Conservation (phyloP, 2,797 vertebrate genomes). For the Sciurus carolinensis region DNA sequence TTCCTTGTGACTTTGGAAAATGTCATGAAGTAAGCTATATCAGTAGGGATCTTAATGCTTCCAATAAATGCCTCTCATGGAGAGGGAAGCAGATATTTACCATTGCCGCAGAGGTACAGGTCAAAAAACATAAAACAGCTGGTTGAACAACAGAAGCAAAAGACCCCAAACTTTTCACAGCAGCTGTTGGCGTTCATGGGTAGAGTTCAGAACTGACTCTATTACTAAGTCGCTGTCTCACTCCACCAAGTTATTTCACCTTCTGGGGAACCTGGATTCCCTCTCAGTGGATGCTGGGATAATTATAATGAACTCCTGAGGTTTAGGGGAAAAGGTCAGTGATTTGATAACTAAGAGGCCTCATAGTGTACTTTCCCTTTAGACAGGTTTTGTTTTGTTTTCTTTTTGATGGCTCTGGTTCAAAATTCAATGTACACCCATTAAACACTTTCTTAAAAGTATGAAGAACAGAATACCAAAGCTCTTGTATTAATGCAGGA, state of each 20-base stretch:
- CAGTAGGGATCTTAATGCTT: slow-evolving; percentile 68
- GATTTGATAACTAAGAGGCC: slow-evolving; percentile 26
- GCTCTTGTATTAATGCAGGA: too few species aligned
- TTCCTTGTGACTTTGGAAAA: slow-evolving; percentile 77
- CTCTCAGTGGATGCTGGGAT: slow-evolving; percentile 10
- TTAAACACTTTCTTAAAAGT: not conserved
- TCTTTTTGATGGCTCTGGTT: not conserved
- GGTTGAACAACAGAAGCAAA: slow-evolving; percentile 48
- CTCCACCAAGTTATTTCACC: slow-evolving; percentile 30
- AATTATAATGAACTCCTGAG: slow-evolving; percentile 60
- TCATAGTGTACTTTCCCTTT: not conserved
- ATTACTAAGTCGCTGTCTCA: slow-evolving; percentile 61
- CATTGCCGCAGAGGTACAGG: slow-evolving; percentile 66
- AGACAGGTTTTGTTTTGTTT: not conserved
- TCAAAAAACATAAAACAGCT: slow-evolving; percentile 77
- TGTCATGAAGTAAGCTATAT: slow-evolving; percentile 53
- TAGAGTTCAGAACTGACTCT: slow-evolving; percentile 39
- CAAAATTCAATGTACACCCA: not conserved
- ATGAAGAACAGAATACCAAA: slow-evolving; percentile 18
- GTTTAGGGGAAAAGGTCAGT: slow-evolving; percentile 64
- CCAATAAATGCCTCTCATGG: slow-evolving; percentile 64
- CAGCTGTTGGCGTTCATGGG: not conserved
- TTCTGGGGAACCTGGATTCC: slow-evolving; percentile 8
- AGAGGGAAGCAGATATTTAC: slow-evolving; percentile 68
- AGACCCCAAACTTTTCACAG: slow-evolving; percentile 64